These are phyloP conservation scores for Chlamydotis undulata DNA, from an alignment of 2,113 vertebrate species.

Conservation along the genomic window DNA sequence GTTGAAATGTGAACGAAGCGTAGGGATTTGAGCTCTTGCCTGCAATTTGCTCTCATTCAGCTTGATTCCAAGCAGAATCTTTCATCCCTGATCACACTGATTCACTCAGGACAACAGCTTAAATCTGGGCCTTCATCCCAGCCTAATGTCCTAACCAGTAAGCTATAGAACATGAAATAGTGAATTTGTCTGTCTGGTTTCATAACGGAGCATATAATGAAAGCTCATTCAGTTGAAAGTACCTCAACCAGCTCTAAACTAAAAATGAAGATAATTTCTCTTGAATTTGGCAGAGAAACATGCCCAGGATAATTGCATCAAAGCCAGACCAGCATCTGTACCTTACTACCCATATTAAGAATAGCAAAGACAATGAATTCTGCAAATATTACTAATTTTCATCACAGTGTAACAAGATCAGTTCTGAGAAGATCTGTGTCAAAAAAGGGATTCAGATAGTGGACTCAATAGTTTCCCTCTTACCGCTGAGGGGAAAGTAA, in stretches of 20 bases:
- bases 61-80: not conserved
- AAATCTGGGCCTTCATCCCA: not conserved
- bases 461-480: not conserved
- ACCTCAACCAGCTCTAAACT: not conserved
- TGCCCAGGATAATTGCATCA: not conserved
- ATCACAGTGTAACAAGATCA: not conserved
- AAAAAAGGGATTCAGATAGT: not conserved
- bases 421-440: not conserved
- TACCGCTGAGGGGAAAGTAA: not conserved
- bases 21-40: not conserved
- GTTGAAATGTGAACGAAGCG: not conserved
- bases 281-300: not conserved
- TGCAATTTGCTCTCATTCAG: not conserved
- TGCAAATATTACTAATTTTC: not conserved
- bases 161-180: not conserved
- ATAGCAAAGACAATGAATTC: not conserved
- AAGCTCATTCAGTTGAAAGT: not conserved
- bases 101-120: not conserved
- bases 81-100: not conserved
- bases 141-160: not conserved
- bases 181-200: not conserved
- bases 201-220: not conserved
- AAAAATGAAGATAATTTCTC: not conserved
- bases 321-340: slow-evolving; percentile 16
- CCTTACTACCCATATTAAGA: not conserved